Percentiles rank a stretch among this genome's conserved stretches.
phyloP scores from a whole-genome alignment of 35 echinoderm and acorn worm genomes.

The Apostichopus japonicus region DNA sequence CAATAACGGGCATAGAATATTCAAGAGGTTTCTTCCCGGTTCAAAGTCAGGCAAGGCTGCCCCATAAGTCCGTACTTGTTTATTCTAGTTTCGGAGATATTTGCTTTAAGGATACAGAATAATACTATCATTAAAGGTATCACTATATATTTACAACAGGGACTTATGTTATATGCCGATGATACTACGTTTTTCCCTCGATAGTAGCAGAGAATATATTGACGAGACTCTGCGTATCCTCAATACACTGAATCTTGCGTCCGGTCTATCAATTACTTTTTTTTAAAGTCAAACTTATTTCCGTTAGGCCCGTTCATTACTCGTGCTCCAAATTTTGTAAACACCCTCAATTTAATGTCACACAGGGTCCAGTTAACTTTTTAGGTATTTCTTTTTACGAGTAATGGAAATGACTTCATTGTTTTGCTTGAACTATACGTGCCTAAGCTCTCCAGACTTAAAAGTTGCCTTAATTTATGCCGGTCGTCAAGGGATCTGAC shows the following conservation, averaged over 20 bases:
- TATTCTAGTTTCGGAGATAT: background rate
- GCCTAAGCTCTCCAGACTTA: conserved; percentile 2
- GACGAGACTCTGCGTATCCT: background rate
- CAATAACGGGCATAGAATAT: background rate
- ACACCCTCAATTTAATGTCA: background rate
- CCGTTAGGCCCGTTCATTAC: background rate
- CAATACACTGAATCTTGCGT: background rate
- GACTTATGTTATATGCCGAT: background rate
- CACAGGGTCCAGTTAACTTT: background rate
- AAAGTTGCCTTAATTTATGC: background rate
- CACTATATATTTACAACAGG: background rate
- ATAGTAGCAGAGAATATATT: background rate
- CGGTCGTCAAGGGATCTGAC: background rate
- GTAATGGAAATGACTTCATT: background rate
- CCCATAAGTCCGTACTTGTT: background rate
- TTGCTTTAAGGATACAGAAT: background rate
- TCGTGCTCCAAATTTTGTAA: background rate
- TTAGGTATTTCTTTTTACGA: background rate
- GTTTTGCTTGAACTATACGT: background rate
- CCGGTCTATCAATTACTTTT: background rate
- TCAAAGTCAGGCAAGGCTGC: background rate
- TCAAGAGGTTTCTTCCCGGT: background rate
- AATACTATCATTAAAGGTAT: background rate
- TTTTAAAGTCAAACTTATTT: background rate
- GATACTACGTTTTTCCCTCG: background rate